phyloP scores from a whole-genome alignment of 2,888 invertebrate genomes.

The Gnatocerus cornutus region DNA sequence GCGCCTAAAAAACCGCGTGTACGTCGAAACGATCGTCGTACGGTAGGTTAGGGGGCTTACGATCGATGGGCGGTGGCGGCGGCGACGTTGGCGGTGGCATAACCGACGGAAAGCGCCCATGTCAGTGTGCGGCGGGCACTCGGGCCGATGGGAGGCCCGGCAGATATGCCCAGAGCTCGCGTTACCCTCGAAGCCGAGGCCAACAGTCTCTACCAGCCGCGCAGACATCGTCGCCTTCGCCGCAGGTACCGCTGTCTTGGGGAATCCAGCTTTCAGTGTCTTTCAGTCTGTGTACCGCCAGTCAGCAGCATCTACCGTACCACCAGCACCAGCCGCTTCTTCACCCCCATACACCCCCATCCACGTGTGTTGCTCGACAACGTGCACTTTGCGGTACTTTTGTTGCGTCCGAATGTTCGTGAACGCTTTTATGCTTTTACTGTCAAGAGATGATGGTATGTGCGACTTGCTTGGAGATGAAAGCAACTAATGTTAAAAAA shows the following conservation, averaged over 20 bases:
- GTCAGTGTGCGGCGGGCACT: constrained; percentile 62
- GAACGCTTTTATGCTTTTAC: constrained; percentile 15
- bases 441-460: constrained; percentile 24
- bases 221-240: constrained; percentile 60
- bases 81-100: constrained; percentile 50
- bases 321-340: constrained; percentile 48
- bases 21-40: constrained; percentile 40
- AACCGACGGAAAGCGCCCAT: constrained; percentile 52
- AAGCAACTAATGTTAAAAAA: not conserved
- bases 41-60: constrained; percentile 55
- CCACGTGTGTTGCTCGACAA: constrained; percentile 43
- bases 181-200: constrained; percentile 62
- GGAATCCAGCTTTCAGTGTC: constrained; percentile 48
- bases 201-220: constrained; percentile 62
- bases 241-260: constrained; percentile 56
- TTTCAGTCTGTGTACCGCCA: constrained; percentile 41
- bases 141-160: constrained; percentile 65
- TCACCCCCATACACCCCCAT: constrained; percentile 38
- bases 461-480: constrained; percentile 26
- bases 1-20: constrained; percentile 8
- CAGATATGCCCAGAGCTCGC: constrained; percentile 64
- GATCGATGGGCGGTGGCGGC: constrained; percentile 56
- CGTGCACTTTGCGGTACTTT: constrained; percentile 25
- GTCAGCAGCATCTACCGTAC: constrained; percentile 43
- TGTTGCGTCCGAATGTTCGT: constrained; percentile 38